Percentiles rank a stretch among this genome's conserved stretches.
These are phyloP conservation scores for Trachops cirrhosus DNA, from an alignment of 2,797 vertebrate species.

Conservation along the genomic window DNA sequence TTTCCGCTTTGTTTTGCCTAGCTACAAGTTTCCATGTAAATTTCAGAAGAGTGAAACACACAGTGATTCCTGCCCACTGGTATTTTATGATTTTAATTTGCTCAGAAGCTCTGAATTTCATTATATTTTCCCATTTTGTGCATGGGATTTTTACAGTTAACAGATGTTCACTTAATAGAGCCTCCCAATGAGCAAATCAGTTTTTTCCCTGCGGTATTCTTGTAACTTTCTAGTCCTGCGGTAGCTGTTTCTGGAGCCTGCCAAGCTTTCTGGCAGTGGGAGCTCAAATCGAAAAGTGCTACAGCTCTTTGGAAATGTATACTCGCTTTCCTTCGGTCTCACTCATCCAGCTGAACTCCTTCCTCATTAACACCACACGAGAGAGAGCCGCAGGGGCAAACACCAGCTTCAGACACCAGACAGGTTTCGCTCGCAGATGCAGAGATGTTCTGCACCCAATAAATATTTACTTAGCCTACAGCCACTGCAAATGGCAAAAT, in stretches of 20 bases:
- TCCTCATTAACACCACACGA: slow-evolving; percentile 67
- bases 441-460: slow-evolving; percentile 73
- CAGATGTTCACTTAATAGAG: slow-evolving; percentile 79
- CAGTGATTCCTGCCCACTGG: slow-evolving; percentile 58
- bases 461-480: slow-evolving; percentile 75
- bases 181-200: slow-evolving; percentile 64
- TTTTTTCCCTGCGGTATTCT: slow-evolving; percentile 67
- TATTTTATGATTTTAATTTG: slow-evolving; percentile 81
- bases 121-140: slow-evolving; percentile 71
- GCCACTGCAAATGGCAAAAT: slow-evolving; percentile 68
- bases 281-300: slow-evolving; percentile 44
- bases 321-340: slow-evolving; percentile 49
- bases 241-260: slow-evolving; percentile 57
- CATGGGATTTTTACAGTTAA: slow-evolving; percentile 77
- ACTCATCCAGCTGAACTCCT: slow-evolving; percentile 44
- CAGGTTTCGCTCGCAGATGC: slow-evolving; percentile 67
- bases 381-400: slow-evolving; percentile 57
- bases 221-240: slow-evolving; percentile 65
- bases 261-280: slow-evolving; percentile 53
- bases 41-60: slow-evolving; percentile 62
- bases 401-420: slow-evolving; percentile 64
- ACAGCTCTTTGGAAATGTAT: slow-evolving; percentile 27
- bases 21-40: slow-evolving; percentile 55
- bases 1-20: slow-evolving; percentile 51
- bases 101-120: slow-evolving; percentile 72